A percentile compares a stretch with the other conserved stretches of the same genome.
Conservation (phyloP, 2,888 invertebrate species). For the Eupelmus urozonus region DNA sequence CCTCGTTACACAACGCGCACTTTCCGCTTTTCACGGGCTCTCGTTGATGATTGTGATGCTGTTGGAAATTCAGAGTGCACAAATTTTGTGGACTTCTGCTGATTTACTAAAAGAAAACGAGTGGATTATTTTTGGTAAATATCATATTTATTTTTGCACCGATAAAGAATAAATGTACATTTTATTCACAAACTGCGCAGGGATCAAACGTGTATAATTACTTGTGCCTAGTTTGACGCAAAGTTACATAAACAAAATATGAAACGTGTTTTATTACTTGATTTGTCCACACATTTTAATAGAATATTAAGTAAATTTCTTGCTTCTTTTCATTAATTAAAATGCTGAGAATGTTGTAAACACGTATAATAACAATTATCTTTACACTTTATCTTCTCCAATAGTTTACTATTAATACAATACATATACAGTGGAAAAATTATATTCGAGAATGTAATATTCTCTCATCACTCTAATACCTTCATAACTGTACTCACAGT, state of each 20-base stretch:
- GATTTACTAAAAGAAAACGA: too few relatives aligned
- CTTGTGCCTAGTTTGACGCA: constrained; percentile 15
- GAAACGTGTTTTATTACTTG: background rate
- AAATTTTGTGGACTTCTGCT: background rate
- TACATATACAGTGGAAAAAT: constrained; percentile 22
- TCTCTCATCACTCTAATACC: constrained; percentile 14
- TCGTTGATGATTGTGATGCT: too few relatives aligned
- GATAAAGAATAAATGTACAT: constrained; percentile 52
- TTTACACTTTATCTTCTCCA: constrained; percentile 20
- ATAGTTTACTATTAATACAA: constrained; percentile 47
- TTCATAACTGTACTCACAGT: background rate
- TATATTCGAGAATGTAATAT: constrained; percentile 9
- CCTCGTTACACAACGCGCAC: background rate
- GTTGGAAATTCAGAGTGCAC: background rate
- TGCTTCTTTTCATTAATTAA: background rate
- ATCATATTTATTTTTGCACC: constrained; percentile 49
- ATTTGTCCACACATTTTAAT: constrained; percentile 3
- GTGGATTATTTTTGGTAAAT: constrained; percentile 33
- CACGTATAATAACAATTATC: constrained; percentile 40
- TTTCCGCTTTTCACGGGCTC: constrained; percentile 10
- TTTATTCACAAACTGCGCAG: constrained; percentile 40
- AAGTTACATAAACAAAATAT: constrained; percentile 11
- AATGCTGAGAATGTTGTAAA: constrained; percentile 28
- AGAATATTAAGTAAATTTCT: background rate
- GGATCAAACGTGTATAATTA: background rate